phyloP scores from a whole-genome alignment of 2,888 invertebrate genomes.

The Catocala fraxini region DNA sequence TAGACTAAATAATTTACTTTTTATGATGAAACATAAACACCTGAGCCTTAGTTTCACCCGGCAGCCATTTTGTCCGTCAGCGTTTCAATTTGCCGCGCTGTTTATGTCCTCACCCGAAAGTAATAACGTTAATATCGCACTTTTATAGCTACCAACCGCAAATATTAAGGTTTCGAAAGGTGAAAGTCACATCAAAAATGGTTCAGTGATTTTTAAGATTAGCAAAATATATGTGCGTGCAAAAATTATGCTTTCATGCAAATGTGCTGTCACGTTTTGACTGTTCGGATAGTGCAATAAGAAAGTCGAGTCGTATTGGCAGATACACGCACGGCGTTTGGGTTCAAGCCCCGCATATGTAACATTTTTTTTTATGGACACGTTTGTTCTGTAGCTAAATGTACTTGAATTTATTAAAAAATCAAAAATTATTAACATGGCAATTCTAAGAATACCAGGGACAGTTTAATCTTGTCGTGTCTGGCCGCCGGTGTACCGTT shows the following conservation, averaged over 20 bases:
- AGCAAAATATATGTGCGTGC: constrained; percentile 16
- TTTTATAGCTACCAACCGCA: constrained; percentile 32
- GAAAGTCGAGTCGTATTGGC: too few relatives aligned
- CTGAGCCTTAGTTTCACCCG: background rate
- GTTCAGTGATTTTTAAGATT: constrained; percentile 39
- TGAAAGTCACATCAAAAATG: constrained; percentile 40
- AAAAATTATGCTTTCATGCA: constrained; percentile 14
- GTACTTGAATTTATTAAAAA: too few relatives aligned
- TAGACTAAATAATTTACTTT: constrained; percentile 1
- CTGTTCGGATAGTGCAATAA: too few relatives aligned
- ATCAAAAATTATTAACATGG: too few relatives aligned
- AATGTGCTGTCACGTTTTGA: background rate
- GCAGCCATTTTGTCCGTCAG: constrained; percentile 22
- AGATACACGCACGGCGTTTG: too few relatives aligned
- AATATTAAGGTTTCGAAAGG: constrained; percentile 29
- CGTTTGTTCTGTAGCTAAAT: too few relatives aligned
- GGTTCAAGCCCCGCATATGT: too few relatives aligned
- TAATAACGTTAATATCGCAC: constrained; percentile 19
- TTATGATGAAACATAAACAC: constrained; percentile 15
- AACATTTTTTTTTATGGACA: too few relatives aligned
- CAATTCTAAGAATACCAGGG: too few relatives aligned
- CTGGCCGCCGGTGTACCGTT: too few relatives aligned
- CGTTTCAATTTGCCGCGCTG: constrained; percentile 26
- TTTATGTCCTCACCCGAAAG: constrained; percentile 24
- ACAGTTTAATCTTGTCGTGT: too few relatives aligned